phyloP scores from a whole-genome alignment of 2,888 invertebrate genomes.

The Xiphydria camelus region DNA sequence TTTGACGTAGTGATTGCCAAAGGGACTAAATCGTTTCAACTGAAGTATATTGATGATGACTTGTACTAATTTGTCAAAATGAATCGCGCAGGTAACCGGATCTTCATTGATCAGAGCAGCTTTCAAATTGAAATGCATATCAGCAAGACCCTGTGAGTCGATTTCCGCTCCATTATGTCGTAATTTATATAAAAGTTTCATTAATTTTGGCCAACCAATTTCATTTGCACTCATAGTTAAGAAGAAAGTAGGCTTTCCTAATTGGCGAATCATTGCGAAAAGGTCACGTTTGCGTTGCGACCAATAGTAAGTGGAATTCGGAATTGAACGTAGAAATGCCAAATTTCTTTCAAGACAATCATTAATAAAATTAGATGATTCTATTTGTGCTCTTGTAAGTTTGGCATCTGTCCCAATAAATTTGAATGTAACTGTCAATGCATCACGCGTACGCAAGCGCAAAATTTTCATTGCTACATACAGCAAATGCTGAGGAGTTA shows the following conservation, averaged over 20 bases:
- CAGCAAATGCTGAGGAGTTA: constrained; percentile 38
- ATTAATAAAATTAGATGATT: constrained; percentile 37
- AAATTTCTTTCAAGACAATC: constrained; percentile 1
- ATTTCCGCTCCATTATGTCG: background rate
- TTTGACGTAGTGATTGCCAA: constrained; percentile 38
- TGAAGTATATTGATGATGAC: background rate
- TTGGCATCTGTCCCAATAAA: constrained; percentile 34
- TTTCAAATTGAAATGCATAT: constrained; percentile 12
- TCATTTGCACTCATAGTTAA: constrained; percentile 54
- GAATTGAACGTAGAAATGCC: constrained; percentile 7
- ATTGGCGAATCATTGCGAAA: constrained; percentile 52
- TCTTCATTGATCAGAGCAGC: constrained; percentile 25
- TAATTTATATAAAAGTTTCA: constrained; percentile 44
- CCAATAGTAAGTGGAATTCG: constrained; percentile 49
- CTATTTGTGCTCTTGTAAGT: constrained; percentile 36
- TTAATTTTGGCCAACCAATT: constrained; percentile 43
- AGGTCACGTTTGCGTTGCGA: constrained; percentile 44
- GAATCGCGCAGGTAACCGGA: constrained; percentile 38
- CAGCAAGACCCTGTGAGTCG: background rate
- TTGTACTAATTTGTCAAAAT: constrained; percentile 42
- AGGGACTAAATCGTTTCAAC: constrained; percentile 32
- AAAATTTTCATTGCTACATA: constrained; percentile 54
- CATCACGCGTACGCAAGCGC: too few relatives aligned
- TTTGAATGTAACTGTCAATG: constrained; percentile 24
- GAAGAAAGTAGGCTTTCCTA: constrained; percentile 49